A percentile compares a stretch with the other conserved stretches of the same genome.
phyloP scores from a whole-genome alignment of 2,113 vertebrate genomes.

The Onychostruthus taczanowskii region DNA sequence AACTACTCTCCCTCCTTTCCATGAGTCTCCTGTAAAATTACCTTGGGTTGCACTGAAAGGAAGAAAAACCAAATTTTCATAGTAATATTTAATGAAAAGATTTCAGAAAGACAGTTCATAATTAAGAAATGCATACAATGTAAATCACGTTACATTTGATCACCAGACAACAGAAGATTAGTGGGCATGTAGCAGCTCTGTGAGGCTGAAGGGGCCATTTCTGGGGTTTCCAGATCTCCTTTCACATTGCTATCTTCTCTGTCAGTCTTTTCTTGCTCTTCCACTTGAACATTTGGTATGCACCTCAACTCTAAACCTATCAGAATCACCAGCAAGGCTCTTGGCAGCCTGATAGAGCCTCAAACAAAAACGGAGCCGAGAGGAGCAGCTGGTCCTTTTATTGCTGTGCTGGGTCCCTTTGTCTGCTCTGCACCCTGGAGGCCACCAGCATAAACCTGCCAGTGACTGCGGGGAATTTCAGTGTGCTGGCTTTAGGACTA shows the following conservation, averaged over 20 bases:
- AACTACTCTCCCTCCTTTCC: neutral
- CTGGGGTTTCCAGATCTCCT: neutral
- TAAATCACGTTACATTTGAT: neutral
- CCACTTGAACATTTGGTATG: slow-evolving; percentile 29
- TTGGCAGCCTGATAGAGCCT: slow-evolving; percentile 24
- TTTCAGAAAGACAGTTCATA: neutral
- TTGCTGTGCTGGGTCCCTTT: slow-evolving; percentile 17
- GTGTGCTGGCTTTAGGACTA: neutral
- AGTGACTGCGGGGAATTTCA: slow-evolving; percentile 4
- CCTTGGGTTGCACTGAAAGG: neutral
- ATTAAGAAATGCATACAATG: neutral
- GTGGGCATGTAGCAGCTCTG: neutral
- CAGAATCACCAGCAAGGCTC: slow-evolving; percentile 25
- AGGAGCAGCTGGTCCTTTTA: slow-evolving; percentile 58
- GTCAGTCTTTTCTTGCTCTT: slow-evolving; percentile 3
- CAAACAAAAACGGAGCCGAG: neutral
- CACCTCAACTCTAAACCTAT: slow-evolving; percentile 30
- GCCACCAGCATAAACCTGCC: neutral
- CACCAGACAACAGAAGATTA: neutral
- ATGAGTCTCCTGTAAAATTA: neutral
- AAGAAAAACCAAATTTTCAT: neutral
- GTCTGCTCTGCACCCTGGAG: slow-evolving; percentile 56
- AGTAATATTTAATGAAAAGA: neutral
- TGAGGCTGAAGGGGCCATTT: neutral
- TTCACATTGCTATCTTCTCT: neutral